Percentiles rank a stretch among this genome's conserved stretches.
These are phyloP conservation scores for Cosmopolites sordidus DNA, from an alignment of 2,888 invertebrate species.

Conservation along the genomic window DNA sequence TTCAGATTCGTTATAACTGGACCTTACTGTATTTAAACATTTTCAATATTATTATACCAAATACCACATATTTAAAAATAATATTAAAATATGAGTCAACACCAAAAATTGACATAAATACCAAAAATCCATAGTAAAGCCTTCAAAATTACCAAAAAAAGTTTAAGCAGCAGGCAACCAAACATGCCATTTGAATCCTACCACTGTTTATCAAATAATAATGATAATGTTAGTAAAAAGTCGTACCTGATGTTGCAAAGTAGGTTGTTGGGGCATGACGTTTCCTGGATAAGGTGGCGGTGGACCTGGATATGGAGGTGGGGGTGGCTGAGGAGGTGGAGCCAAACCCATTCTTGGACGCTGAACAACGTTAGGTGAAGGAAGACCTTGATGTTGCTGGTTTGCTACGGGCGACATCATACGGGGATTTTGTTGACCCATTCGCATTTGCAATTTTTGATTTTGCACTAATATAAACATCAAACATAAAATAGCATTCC, in stretches of 20 bases:
- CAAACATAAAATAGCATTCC: conserved; percentile 1
- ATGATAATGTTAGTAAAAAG: background rate
- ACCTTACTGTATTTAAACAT: too few relatives aligned
- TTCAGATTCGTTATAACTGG: too few relatives aligned
- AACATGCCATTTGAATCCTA: conserved; percentile 21
- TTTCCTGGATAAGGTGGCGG: conserved; percentile 66
- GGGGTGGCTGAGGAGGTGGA: conserved; percentile 58
- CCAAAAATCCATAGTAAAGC: background rate
- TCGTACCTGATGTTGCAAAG: background rate
- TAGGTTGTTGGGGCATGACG: conserved; percentile 35
- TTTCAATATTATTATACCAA: too few relatives aligned
- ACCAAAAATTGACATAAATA: background rate
- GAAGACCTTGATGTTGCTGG: conserved; percentile 21
- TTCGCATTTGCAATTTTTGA: conserved; percentile 46
- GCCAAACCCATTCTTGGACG: conserved; percentile 16
- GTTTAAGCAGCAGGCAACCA: conserved; percentile 14
- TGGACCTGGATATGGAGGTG: conserved; percentile 69
- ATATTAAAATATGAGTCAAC: background rate
- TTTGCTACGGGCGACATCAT: conserved; percentile 33
- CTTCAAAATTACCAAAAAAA: background rate
- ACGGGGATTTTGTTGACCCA: conserved; percentile 37
- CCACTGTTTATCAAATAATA: background rate
- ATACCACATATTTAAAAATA: too few relatives aligned
- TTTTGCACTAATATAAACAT: conserved; percentile 41
- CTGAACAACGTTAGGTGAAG: conserved; percentile 9